Conservation (phyloP, 2,797 vertebrate species). For the Eospalax fontanierii region DNA sequence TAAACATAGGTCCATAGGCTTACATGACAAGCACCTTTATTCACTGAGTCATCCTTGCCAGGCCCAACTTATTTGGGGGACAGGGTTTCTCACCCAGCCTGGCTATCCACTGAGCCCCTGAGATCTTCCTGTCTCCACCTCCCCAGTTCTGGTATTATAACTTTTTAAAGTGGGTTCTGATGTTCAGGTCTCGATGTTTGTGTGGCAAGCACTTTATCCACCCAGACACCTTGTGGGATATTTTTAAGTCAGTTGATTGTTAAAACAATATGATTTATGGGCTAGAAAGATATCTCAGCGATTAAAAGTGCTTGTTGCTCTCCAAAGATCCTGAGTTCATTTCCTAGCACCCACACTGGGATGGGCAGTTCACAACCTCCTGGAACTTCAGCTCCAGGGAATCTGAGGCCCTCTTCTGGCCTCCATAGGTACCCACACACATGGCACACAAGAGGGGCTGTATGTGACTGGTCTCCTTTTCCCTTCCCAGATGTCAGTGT, state of each 20-base stretch:
- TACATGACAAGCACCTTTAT: neutral
- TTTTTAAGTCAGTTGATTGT: slow-evolving; percentile 8
- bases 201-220: neutral
- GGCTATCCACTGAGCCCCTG: neutral
- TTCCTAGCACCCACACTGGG: neutral
- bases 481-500: neutral
- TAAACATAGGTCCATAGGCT: neutral
- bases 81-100: neutral
- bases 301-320: neutral
- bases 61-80: neutral
- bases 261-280: neutral
- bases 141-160: neutral
- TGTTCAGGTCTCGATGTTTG: neutral
- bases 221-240: neutral
- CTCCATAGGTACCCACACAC: neutral
- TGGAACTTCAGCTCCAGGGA: neutral
- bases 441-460: neutral
- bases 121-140: neutral
- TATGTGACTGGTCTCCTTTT: neutral
- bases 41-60: neutral
- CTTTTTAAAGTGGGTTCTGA: neutral
- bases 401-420: neutral
- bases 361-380: no score
- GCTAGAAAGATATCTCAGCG: neutral
- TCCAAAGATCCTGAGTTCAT: neutral